Evolutionary conservation across 37 sponge, comb jelly and placozoan species (phyloP).

Genomic region (Theonella swinhoei): DNA sequence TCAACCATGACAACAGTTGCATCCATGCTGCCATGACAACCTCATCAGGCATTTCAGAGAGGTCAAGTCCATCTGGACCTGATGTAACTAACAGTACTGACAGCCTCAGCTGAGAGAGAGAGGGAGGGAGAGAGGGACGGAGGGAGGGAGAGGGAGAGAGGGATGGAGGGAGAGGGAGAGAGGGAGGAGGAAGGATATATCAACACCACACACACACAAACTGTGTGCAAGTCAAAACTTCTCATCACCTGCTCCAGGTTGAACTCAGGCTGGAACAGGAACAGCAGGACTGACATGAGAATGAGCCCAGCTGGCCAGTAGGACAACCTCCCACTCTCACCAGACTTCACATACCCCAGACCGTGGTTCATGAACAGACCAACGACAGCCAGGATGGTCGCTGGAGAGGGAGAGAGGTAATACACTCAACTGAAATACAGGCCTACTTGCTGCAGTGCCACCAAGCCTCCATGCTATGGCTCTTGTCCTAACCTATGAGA

Average conservation of each 20-base stretch:
- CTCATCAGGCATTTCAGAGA: no score
- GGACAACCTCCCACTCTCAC: background rate
- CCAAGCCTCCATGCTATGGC: no score
- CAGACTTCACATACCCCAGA: background rate
- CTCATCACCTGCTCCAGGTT: constrained; percentile 43
- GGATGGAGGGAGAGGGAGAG: no score
- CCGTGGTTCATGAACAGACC: constrained; percentile 32
- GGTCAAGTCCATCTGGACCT: no score
- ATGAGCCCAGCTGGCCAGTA: constrained; percentile 43
- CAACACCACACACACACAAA: no score
- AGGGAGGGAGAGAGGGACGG: background rate
- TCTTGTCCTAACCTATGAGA: constrained; percentile 22
- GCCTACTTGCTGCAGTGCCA: no score
- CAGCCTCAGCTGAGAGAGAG: background rate
- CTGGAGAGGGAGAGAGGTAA: constrained; percentile 9
- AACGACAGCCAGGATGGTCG: constrained; percentile 7
- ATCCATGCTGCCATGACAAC: no score
- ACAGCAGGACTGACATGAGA: constrained; percentile 45
- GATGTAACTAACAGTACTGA: no score
- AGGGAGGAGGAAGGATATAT: background rate
- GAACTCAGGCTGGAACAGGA: constrained; percentile 70
- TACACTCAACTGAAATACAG: background rate
- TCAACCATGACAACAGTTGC: constrained; percentile 27
- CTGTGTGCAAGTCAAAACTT: no score
- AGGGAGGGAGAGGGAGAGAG: constrained; percentile 1